Conservation (phyloP, 2,888 invertebrate species). For the Clostera curtula region DNA sequence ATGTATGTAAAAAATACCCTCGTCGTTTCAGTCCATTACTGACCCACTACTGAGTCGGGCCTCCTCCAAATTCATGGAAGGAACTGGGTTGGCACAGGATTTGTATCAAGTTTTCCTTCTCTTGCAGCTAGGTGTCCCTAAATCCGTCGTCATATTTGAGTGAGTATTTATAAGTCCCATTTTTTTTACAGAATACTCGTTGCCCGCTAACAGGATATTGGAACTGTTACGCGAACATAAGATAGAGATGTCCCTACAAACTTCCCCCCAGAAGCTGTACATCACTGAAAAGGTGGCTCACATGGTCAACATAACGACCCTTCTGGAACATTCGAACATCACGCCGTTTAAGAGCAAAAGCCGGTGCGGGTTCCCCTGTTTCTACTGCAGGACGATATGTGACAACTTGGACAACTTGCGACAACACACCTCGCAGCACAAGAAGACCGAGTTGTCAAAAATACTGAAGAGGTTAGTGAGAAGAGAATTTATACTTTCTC, state of each 20-base stretch:
- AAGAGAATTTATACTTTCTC: too few species aligned
- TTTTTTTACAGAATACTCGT: too few species aligned
- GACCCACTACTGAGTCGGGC: too few species aligned
- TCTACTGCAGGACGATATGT: slow-evolving; percentile 45
- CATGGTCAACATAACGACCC: slow-evolving; percentile 34
- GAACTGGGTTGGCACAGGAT: too few species aligned
- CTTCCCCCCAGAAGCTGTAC: slow-evolving; percentile 14
- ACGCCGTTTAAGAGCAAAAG: slow-evolving; percentile 51
- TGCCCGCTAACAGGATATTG: slow-evolving; percentile 33
- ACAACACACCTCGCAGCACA: slow-evolving; percentile 34
- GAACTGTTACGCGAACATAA: slow-evolving; percentile 21
- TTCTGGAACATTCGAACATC: slow-evolving; percentile 45
- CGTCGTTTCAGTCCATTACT: too few species aligned
- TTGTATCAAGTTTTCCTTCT: too few species aligned
- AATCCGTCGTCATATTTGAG: too few species aligned
- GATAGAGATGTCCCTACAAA: slow-evolving; percentile 1
- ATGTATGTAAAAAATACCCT: too few species aligned
- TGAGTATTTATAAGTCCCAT: too few species aligned
- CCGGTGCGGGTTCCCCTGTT: slow-evolving; percentile 49
- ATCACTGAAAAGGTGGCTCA: slow-evolving; percentile 48
- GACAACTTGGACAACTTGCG: slow-evolving; percentile 36
- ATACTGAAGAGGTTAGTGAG: slow-evolving; percentile 34
- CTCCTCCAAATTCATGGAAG: too few species aligned
- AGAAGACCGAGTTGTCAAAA: slow-evolving; percentile 24
- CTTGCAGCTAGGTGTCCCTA: too few species aligned